These are phyloP conservation scores for roundworm (Caenorhabditis elegans) DNA, from an alignment of 1,140 invertebrate genomes.

Conservation along the genomic window DNA sequence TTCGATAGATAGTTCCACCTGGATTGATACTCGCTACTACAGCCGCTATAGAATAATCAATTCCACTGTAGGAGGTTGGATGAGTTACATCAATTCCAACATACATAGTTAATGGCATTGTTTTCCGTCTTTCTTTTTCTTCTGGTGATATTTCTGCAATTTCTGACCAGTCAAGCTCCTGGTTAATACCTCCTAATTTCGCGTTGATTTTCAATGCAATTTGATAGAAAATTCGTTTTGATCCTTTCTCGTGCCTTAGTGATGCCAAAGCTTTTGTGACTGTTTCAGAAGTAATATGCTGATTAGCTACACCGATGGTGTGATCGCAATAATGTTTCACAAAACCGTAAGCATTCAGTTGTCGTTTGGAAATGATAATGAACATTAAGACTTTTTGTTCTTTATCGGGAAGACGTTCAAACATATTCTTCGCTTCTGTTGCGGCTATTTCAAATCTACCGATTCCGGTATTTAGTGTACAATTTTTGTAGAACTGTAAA, in stretches of 20 bases:
- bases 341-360: neutral
- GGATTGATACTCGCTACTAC: neutral
- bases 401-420: neutral
- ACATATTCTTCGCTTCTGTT: neutral
- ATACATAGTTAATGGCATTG: neutral
- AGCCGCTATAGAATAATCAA: neutral
- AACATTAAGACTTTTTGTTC: neutral
- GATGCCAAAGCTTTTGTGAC: neutral
- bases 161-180: neutral
- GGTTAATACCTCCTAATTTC: neutral
- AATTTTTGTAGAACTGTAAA: neutral
- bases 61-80: neutral
- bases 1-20: neutral
- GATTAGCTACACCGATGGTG: neutral
- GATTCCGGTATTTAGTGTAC: neutral
- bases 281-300: neutral
- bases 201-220: neutral
- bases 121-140: neutral
- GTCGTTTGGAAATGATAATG: neutral
- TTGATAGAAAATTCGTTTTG: neutral
- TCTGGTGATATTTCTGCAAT: neutral
- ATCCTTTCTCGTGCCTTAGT: neutral
- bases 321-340: neutral
- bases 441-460: neutral
- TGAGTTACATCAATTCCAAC: slow-evolving; percentile 10